Evolutionary conservation across 2,888 invertebrate species (phyloP), one percentile per base, ranked within the genome.

Genomic region (Acronicta alni): DNA sequence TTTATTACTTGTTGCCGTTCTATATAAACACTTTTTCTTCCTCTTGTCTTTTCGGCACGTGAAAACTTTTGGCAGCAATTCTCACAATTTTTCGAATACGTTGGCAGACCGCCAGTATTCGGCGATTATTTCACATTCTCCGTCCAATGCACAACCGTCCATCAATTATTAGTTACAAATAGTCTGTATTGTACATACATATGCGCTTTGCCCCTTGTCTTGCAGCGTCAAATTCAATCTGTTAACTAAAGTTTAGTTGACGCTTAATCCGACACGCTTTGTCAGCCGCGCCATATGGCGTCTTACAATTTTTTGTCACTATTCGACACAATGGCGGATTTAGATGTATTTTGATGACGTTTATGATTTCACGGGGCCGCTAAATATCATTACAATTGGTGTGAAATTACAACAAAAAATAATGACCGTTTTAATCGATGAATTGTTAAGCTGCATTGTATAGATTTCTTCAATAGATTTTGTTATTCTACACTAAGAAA

Each of bases 211-310:
- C 73, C 68, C 71, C 72, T 67, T 52, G 42, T 54, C 70, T 72
- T 69, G 57, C 61, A 64, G 76, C 75, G 77, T 85, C 87, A 83
- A 83, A 89, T 87, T 88, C 84, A 84, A 90, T 91, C 84, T 82
- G 75, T 80, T 79, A 79, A 81, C 83, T 78, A 80, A 81, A 81
- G 81, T 83, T 76, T 51, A 15, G 46, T 16, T 12, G 51, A 51
- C 20, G 77, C 84, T 79, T 90, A 93, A 93, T 91, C 93, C 86
- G 80, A 75, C 78, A 74, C 69, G 86, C 87, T 87, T 89, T 86
- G 83, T 84, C 67, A 72, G 17, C n/a, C 47, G 18, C 72, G 85
- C 91, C 92, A 93, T 92, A 92, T 93, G 93, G 85, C 90, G 87
- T 89, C 91, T 91, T 89, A 88, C 87, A 89, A 89, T 76, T 75